These are phyloP conservation scores for Wiebesia pumilae DNA, from an alignment of 1,140 invertebrate species.

Conservation along the genomic window DNA sequence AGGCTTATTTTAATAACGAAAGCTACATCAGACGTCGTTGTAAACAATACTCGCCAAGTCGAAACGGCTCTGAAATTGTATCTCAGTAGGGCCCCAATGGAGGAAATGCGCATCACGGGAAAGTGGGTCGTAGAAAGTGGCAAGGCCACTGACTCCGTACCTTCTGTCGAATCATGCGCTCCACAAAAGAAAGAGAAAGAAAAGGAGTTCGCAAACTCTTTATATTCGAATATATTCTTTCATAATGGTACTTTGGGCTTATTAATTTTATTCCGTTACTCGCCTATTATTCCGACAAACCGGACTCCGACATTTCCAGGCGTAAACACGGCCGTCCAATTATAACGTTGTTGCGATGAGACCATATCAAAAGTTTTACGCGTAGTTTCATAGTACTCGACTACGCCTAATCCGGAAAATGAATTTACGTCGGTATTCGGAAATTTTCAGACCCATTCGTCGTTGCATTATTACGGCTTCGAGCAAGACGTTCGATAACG, in stretches of 20 bases:
- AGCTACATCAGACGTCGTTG: not conserved
- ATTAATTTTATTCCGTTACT: too few species aligned
- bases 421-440: too few species aligned
- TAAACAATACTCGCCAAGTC: not conserved
- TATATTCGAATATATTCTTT: not conserved
- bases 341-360: too few species aligned
- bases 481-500: not conserved
- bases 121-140: slow-evolving; percentile 75
- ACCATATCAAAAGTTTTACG: too few species aligned
- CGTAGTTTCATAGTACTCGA: too few species aligned
- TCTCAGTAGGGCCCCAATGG: not conserved
- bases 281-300: too few species aligned
- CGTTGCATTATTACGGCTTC: not conserved
- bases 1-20: too few species aligned
- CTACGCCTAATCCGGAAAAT: too few species aligned
- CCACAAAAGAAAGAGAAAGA: slow-evolving; percentile 36
- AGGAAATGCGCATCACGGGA: slow-evolving; percentile 55
- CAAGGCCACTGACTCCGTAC: slow-evolving; percentile 75
- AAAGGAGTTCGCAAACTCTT: not conserved
- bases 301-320: too few species aligned
- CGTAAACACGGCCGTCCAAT: too few species aligned
- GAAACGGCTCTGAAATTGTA: not conserved
- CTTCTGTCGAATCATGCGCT: slow-evolving; percentile 29
- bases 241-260: too few species aligned
- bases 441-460: not conserved